phyloP scores from a whole-genome alignment of 1,140 invertebrate species.

The Ptiloglossa arizonensis region DNA sequence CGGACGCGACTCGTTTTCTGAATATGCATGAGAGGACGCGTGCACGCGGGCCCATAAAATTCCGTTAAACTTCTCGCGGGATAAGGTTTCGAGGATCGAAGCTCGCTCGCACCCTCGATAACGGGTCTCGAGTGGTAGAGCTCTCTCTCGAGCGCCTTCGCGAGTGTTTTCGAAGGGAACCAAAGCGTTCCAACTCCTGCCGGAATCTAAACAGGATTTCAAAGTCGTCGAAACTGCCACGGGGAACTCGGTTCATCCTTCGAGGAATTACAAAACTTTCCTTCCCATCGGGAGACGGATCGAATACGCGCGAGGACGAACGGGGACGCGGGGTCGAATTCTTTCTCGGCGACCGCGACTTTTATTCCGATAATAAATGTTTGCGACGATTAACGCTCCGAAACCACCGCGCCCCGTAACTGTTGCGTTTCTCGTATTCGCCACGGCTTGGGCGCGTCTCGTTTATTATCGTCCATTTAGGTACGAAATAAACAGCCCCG shows the following conservation, averaged over 20 bases:
- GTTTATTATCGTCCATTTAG: too few species aligned
- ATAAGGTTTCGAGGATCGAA: conserved; percentile 31
- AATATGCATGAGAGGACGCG: conserved; percentile 68
- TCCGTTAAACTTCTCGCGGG: conserved; percentile 25
- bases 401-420: too few species aligned
- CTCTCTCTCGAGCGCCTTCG: too few species aligned
- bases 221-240: neutral
- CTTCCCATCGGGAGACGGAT: neutral
- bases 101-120: neutral
- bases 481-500: too few species aligned
- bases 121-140: conserved; percentile 1
- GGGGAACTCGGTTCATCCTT: neutral
- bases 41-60: conserved; percentile 18
- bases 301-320: too few species aligned
- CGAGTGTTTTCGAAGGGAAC: neutral
- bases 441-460: too few species aligned
- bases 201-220: conserved; percentile 13
- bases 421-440: too few species aligned
- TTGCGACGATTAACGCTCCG: too few species aligned
- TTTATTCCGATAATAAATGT: neutral
- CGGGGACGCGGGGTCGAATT: too few species aligned
- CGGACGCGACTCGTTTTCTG: conserved; percentile 52
- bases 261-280: conserved; percentile 36
- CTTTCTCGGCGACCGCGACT: neutral
- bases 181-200: neutral